Conservation (phyloP, 2,888 invertebrate genomes). For the Dendrolimus pini region DNA sequence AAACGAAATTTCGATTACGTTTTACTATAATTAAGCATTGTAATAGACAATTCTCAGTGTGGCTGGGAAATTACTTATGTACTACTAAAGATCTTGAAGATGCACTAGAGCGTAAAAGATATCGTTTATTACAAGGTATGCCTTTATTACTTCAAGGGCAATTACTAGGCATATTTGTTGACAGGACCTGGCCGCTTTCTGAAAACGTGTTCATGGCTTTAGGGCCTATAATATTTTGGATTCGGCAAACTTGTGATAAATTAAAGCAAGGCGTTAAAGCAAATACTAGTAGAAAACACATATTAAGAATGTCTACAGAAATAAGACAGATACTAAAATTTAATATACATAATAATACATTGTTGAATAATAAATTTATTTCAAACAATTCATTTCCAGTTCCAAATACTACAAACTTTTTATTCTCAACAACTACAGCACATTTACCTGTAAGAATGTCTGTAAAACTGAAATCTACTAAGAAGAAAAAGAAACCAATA, state of each 20-base stretch:
- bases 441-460: no score
- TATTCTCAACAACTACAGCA: no score
- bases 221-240: constrained; percentile 33
- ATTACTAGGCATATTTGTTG: constrained; percentile 30
- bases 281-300: background rate
- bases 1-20: constrained; percentile 16
- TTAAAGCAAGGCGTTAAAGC: constrained; percentile 8
- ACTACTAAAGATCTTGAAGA: constrained; percentile 17
- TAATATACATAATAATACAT: no score
- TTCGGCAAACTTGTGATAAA: constrained; percentile 16
- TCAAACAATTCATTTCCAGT: no score
- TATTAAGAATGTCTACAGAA: no score
- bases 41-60: constrained; percentile 4
- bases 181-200: constrained; percentile 15
- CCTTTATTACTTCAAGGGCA: constrained; percentile 36
- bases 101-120: constrained; percentile 9
- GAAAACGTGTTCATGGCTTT: constrained; percentile 29
- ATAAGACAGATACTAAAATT: no score
- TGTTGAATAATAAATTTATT: no score
- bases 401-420: no score
- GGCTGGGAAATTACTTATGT: constrained; percentile 31
- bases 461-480: no score
- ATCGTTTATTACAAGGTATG: constrained; percentile 30
- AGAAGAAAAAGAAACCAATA: background rate
- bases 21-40: constrained; percentile 31